Evolutionary conservation across 2,888 invertebrate species (phyloP), one percentile per base, ranked within the genome.

Genomic region (Lasioglossum vierecki): DNA sequence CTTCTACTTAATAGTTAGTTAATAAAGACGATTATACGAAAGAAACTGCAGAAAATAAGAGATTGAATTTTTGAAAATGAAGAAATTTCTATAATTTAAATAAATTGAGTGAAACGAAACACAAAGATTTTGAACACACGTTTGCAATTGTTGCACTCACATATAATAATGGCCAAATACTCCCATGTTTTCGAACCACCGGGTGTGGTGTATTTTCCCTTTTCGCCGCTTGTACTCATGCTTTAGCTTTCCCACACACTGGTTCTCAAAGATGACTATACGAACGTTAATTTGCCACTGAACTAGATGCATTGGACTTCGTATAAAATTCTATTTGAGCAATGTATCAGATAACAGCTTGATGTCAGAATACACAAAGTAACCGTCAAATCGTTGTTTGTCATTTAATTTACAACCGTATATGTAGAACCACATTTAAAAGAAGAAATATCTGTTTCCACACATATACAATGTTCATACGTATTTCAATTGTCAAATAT

Each of bases 131-230:
- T 0, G n/a, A 53, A n/a, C 22, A 9, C 2, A 22, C 3, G 8
- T 8, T 57, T 9, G 53, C n/a, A n/a, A 18, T 18, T 2, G 15
- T 30, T 30, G 8, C 30, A 85, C 90, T 93, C 90, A 93, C 93
- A 91, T 73, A 86, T 84, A 30, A 90, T 83, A 44, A 88, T 85
- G 2, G 89, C 80, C 79, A 91, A 68, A 73, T 93, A 93, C 71
- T 93, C 92, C 91, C 92, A 93, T 8, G 85, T 89, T 82, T 66
- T 89, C n/a, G 89, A 92, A 26, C 93, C 93, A 44, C 90, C 87
- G 2, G 92, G 91, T 4, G 85, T 83, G 41, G 76, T 63, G 83
- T 93, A 93, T 72, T 83, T 90, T 81, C 90, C 91, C 53, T 87
- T 91, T 26, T 89, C 87, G 70, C 84, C 39, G 60, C 88, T 80